phyloP scores from a whole-genome alignment of 2,888 invertebrate genomes.

The Metallyticus violacea region DNA sequence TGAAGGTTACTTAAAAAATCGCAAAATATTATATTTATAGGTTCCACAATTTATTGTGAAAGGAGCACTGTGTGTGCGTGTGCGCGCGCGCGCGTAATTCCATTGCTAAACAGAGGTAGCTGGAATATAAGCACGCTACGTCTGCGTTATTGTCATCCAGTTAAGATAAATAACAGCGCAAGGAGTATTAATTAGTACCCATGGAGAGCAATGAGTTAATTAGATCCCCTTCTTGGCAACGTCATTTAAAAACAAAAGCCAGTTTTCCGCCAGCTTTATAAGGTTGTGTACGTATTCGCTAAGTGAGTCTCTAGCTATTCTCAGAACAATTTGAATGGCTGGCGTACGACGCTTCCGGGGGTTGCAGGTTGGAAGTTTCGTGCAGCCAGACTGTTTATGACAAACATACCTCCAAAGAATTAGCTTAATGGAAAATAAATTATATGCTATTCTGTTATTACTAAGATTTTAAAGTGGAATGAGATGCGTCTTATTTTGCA shows the following conservation, averaged over 20 bases:
- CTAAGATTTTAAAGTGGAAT: not conserved
- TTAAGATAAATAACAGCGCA: not conserved
- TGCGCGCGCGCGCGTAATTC: not conserved
- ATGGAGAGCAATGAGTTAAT: not conserved
- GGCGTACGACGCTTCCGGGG: not conserved
- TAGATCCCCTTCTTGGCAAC: not conserved
- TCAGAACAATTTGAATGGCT: not conserved
- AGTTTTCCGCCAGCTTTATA: not conserved
- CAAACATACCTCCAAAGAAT: not conserved
- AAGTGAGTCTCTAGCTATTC: not conserved
- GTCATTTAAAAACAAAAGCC: not conserved
- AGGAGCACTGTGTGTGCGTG: not conserved
- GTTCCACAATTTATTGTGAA: not conserved
- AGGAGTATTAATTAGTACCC: not conserved
- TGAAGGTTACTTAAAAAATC: no score
- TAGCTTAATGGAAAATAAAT: not conserved
- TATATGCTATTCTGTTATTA: not conserved
- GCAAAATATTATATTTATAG: not conserved
- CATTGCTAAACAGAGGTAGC: not conserved
- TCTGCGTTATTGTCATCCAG: not conserved
- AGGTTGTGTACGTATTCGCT: not conserved
- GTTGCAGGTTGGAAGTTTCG: not conserved
- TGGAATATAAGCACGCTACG: not conserved
- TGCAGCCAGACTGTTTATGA: not conserved
- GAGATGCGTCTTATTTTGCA: not conserved